phyloP scores from a whole-genome alignment of 2,888 invertebrate species.

The Geophilus truncorum region DNA sequence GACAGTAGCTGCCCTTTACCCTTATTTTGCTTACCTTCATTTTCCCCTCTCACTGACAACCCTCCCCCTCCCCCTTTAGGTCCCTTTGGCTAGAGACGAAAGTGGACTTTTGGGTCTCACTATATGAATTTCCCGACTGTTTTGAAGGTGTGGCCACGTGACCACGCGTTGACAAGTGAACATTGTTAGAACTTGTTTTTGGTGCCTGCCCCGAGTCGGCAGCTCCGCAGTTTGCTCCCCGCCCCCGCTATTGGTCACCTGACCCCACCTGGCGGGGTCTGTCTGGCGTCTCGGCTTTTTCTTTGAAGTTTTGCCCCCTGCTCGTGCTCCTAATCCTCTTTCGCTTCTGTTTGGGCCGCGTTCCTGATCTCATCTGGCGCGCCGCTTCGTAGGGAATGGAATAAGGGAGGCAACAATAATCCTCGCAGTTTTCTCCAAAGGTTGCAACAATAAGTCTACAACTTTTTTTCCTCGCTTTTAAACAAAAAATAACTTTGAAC shows the following conservation, averaged over 20 bases:
- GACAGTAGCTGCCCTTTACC: slow-evolving; percentile 25
- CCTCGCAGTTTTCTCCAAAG: background rate
- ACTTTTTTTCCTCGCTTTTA: background rate
- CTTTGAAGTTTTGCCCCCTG: slow-evolving; percentile 13
- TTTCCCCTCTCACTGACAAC: background rate
- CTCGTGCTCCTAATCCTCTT: slow-evolving; percentile 27
- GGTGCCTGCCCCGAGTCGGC: background rate
- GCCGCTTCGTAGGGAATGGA: background rate
- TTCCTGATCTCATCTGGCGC: slow-evolving; percentile 25
- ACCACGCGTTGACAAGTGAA: slow-evolving; percentile 27
- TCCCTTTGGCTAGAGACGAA: background rate
- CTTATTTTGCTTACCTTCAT: background rate
- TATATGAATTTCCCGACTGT: background rate
- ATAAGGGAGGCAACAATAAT: background rate
- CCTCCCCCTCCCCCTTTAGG: background rate
- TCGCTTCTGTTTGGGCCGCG: slow-evolving; percentile 14
- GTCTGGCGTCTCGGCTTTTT: slow-evolving; percentile 9
- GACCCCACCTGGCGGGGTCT: slow-evolving; percentile 17
- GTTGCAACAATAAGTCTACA: background rate
- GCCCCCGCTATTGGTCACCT: slow-evolving; percentile 21
- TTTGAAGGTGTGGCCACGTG: slow-evolving; percentile 18
- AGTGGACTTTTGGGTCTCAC: background rate
- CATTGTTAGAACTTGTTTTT: slow-evolving; percentile 3
- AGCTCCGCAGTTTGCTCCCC: background rate
- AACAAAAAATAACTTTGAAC: no score